A percentile compares a stretch with the other conserved stretches of the same genome.
phyloP scores from a whole-genome alignment of 2,113 vertebrate genomes.

The Rafetus swinhoei region DNA sequence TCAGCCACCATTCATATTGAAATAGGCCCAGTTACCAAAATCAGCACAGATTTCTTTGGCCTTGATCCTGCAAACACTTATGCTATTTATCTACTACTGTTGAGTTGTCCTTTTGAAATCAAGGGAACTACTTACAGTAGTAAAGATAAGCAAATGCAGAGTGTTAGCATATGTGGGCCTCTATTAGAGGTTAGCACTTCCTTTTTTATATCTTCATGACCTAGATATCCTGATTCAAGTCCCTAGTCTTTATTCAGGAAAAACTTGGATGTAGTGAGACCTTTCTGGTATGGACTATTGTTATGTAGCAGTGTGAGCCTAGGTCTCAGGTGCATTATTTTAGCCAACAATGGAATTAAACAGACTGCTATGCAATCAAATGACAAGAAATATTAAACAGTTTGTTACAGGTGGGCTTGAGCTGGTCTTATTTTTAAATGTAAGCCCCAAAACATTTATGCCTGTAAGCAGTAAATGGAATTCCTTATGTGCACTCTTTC shows the following conservation, averaged over 20 bases:
- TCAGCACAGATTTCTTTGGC: not conserved
- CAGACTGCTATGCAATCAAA: not conserved
- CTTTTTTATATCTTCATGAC: not conserved
- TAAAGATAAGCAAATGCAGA: not conserved
- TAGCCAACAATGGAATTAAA: not conserved
- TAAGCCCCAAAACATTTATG: not conserved
- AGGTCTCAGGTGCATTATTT: not conserved
- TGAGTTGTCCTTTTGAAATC: slow-evolving; percentile 21
- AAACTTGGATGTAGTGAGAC: not conserved
- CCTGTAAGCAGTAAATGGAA: not conserved
- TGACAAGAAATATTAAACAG: not conserved
- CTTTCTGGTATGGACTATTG: not conserved
- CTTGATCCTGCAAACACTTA: fast-evolving
- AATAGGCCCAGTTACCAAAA: not conserved
- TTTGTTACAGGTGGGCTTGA: not conserved
- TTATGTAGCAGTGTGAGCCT: no score
- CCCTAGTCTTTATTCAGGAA: not conserved
- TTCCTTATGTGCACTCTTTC: no score
- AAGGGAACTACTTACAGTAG: not conserved
- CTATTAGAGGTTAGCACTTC: not conserved
- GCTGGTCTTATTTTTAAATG: not conserved
- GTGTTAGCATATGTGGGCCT: not conserved
- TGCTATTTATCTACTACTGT: not conserved
- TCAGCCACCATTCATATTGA: not conserved
- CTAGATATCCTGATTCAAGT: not conserved